A percentile compares a stretch with the other conserved stretches of the same genome.
Evolutionary conservation across 2,113 vertebrate species (phyloP).

Genomic region (Xiphias gladius): DNA sequence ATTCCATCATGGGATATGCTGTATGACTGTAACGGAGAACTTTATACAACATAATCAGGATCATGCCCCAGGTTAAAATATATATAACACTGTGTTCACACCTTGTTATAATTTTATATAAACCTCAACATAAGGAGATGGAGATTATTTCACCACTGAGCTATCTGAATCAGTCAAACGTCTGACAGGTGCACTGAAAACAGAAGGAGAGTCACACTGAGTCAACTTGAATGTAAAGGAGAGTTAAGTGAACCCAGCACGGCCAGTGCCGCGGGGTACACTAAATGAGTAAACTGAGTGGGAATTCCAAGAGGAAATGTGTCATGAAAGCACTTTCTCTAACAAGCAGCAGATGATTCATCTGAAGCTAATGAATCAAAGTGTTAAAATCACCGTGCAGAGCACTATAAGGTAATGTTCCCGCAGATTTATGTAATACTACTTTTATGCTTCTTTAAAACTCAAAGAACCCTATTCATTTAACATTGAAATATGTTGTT

Average conservation of each 20-base stretch:
- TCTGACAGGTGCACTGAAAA: conserved; percentile 68
- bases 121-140: conserved; percentile 23
- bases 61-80: conserved; percentile 45
- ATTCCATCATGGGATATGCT: conserved; percentile 62
- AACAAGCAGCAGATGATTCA: conserved; percentile 73
- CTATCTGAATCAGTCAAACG: conserved; percentile 28
- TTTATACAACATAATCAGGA: conserved; percentile 53
- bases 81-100: conserved; percentile 58
- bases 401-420: conserved; percentile 59
- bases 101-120: conserved; percentile 44
- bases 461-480: conserved; percentile 69
- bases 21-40: conserved; percentile 56
- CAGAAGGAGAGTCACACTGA: conserved; percentile 51
- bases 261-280: conserved; percentile 44
- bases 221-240: conserved; percentile 52
- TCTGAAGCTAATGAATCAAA: conserved; percentile 69
- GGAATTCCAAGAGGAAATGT: conserved; percentile 77
- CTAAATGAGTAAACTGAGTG: conserved; percentile 64
- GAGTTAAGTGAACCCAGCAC: conserved; percentile 41
- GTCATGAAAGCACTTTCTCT: conserved; percentile 72
- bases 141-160: conserved; percentile 46
- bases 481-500: conserved; percentile 44
- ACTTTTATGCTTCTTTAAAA: conserved; percentile 55
- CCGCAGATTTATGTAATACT: conserved; percentile 57
- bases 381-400: conserved; percentile 50